phyloP scores from a whole-genome alignment of 2,888 invertebrate genomes.

The Cepaea hortensis region DNA sequence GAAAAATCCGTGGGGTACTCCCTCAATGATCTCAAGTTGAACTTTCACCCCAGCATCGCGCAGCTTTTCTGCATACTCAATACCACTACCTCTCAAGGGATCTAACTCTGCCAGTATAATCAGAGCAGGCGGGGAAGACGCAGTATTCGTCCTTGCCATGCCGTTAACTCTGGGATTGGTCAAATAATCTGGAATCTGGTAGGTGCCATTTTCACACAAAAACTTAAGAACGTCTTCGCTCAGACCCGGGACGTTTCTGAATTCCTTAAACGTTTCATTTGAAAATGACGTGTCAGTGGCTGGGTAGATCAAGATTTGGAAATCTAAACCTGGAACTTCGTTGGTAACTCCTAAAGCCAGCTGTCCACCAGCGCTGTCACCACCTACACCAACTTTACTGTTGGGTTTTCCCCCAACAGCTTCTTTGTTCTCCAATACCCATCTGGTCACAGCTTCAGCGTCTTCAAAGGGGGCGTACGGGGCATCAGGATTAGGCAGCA shows the following conservation, averaged over 20 bases:
- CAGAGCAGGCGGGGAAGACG: too few species aligned
- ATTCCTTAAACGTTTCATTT: constrained; percentile 11
- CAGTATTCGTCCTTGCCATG: too few species aligned
- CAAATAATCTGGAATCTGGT: constrained; percentile 14
- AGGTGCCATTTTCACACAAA: constrained; percentile 9
- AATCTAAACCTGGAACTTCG: constrained; percentile 6
- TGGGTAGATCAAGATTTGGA: constrained; percentile 40
- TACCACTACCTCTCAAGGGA: neutral
- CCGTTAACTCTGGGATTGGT: neutral
- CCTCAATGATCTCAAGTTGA: constrained; percentile 4
- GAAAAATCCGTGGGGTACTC: constrained; percentile 36
- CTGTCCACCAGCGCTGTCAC: constrained; percentile 41
- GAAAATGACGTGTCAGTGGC: constrained; percentile 1
- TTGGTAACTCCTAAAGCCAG: constrained; percentile 18
- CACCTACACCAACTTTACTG: constrained; percentile 11
- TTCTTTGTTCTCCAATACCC: neutral
- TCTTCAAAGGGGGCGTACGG: constrained; percentile 49
- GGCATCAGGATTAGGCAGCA: constrained; percentile 45
- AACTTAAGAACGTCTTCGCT: constrained; percentile 12
- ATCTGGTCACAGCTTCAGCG: neutral
- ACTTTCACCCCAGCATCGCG: constrained; percentile 17
- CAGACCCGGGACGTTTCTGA: neutral
- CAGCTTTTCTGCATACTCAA: constrained; percentile 40
- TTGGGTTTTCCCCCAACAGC: constrained; percentile 5
- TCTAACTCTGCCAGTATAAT: too few species aligned